Percentiles rank a stretch among this genome's conserved stretches.
These are phyloP conservation scores for Nezara viridula DNA, from an alignment of 2,888 invertebrate species.

Conservation along the genomic window DNA sequence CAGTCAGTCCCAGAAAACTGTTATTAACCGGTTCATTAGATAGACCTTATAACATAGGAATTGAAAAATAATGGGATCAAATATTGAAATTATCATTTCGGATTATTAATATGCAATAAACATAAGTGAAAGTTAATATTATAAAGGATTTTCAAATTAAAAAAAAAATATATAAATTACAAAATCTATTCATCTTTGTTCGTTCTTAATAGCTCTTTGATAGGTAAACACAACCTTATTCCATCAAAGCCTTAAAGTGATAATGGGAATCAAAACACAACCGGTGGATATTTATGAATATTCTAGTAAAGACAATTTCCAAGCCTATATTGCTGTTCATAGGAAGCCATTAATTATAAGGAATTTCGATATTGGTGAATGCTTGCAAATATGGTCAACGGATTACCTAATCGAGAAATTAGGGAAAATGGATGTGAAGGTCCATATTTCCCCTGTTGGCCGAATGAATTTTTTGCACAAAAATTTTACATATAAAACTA, in stretches of 20 bases:
- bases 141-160: background rate
- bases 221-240: background rate
- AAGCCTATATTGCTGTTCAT: constrained; percentile 47
- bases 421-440: constrained; percentile 69
- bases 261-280: background rate
- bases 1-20: no score
- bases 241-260: background rate
- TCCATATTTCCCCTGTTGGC: constrained; percentile 70
- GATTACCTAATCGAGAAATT: constrained; percentile 69
- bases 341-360: constrained; percentile 69
- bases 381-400: constrained; percentile 70
- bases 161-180: background rate
- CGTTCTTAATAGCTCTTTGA: background rate
- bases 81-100: no score
- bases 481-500: constrained; percentile 71
- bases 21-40: no score
- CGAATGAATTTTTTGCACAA: constrained; percentile 72
- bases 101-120: no score
- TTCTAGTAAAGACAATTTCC: constrained; percentile 59
- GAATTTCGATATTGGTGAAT: constrained; percentile 70
- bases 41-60: no score
- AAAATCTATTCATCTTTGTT: background rate
- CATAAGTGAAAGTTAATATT: background rate
- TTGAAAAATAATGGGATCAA: no score
- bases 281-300: constrained; percentile 60